These are phyloP conservation scores for Dendroctonus ponderosae DNA, from an alignment of 1,140 invertebrate genomes.

Conservation along the genomic window DNA sequence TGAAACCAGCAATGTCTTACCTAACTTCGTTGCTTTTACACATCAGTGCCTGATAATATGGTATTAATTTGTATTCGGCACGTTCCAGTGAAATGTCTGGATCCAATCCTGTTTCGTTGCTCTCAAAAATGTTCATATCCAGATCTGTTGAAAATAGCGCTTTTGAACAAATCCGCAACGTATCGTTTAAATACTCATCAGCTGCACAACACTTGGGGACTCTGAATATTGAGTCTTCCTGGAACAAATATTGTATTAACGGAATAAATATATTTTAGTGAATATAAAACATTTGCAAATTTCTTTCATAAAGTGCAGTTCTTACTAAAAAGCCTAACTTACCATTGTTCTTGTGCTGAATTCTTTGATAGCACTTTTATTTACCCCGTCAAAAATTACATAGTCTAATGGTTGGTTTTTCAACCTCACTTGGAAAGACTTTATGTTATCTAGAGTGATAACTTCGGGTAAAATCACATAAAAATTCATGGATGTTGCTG, in stretches of 20 bases:
- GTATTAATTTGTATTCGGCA: constrained; percentile 9
- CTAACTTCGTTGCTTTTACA: constrained; percentile 10
- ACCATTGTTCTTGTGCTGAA: neutral
- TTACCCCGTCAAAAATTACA: neutral
- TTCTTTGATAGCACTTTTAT: constrained; percentile 1
- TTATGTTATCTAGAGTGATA: neutral
- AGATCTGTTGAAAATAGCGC: constrained; percentile 62
- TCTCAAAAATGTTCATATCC: constrained; percentile 74
- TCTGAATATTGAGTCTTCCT: constrained; percentile 33
- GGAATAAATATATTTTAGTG: neutral
- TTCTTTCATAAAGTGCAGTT: too few relatives aligned
- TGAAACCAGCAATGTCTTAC: neutral
- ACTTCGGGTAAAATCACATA: constrained; percentile 5
- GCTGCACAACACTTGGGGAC: constrained; percentile 26
- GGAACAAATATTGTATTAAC: constrained; percentile 56
- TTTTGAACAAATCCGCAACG: neutral
- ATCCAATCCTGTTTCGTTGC: constrained; percentile 35
- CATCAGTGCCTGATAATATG: constrained; percentile 15
- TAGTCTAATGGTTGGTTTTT: constrained; percentile 5
- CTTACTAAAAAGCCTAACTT: neutral
- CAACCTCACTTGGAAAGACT: neutral
- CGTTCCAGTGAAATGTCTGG: constrained; percentile 26
- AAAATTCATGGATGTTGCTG: constrained; percentile 5
- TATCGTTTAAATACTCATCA: constrained; percentile 37
- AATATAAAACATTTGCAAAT: too few relatives aligned